phyloP scores from a whole-genome alignment of 2,797 vertebrate genomes.

The Alcedo atthis region DNA sequence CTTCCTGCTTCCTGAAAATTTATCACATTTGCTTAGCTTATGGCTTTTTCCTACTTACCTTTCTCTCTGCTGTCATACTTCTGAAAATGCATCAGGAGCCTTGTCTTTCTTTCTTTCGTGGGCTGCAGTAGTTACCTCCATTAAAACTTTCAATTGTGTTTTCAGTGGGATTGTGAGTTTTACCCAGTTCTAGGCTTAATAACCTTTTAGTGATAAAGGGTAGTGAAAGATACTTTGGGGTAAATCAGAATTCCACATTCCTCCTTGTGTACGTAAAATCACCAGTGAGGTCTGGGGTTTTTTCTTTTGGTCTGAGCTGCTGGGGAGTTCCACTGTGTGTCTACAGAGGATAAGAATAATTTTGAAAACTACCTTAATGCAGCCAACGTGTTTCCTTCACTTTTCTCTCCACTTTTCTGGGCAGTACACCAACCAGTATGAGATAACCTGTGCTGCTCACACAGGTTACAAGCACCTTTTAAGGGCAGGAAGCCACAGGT shows the following conservation, averaged over 20 bases:
- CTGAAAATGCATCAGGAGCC: background rate
- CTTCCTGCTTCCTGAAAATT: slow-evolving; percentile 54
- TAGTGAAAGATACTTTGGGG: background rate
- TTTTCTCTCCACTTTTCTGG: background rate
- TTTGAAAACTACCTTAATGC: background rate
- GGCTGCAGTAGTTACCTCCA: background rate
- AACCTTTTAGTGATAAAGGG: background rate
- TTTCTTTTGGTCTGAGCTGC: background rate
- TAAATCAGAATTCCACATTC: background rate
- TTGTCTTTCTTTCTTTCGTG: background rate
- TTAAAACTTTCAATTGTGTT: background rate
- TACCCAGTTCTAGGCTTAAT: background rate
- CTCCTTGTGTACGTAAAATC: slow-evolving; percentile 7
- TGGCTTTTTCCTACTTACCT: slow-evolving; percentile 12
- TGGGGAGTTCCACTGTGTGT: background rate
- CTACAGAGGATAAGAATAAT: background rate
- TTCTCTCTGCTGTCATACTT: background rate
- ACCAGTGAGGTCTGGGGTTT: slow-evolving; percentile 19
- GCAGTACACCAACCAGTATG: background rate
- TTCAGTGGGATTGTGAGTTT: slow-evolving; percentile 20
- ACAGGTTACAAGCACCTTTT: background rate
- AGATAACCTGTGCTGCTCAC: background rate
- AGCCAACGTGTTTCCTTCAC: background rate
- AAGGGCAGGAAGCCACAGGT: background rate
- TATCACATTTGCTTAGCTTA: background rate